A percentile compares a stretch with the other conserved stretches of the same genome.
Conservation (phyloP, 2,797 vertebrate species). For the Labeo calbasu region DNA sequence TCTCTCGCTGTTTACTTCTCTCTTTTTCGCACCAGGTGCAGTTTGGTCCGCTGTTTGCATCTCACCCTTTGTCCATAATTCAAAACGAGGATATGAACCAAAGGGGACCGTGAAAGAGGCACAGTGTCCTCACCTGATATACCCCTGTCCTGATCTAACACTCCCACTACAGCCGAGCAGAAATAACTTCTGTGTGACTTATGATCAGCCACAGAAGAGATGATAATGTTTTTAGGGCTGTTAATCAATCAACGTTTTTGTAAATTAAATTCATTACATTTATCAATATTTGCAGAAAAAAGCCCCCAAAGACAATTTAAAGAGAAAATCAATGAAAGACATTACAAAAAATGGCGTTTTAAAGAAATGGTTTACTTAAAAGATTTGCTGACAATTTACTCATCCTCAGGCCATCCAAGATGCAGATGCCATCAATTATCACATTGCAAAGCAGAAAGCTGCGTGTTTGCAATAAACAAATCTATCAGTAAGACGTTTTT, state of each 20-base stretch:
- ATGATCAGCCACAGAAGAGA: not conserved
- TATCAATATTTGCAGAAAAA: not conserved
- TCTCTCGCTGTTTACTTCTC: slow-evolving; percentile 15
- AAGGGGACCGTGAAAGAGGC: not conserved
- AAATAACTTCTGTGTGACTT: not conserved
- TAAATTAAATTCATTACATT: slow-evolving; percentile 9
- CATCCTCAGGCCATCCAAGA: not conserved
- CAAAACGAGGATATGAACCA: slow-evolving; percentile 6
- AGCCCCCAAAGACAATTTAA: not conserved
- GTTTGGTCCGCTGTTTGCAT: slow-evolving; percentile 19
- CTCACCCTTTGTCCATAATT: slow-evolving; percentile 23
- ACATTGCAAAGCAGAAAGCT: not conserved
- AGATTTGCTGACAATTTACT: not conserved
- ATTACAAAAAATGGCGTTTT: not conserved
- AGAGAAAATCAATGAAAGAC: not conserved
- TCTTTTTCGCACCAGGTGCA: slow-evolving; percentile 38
- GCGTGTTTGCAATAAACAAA: not conserved
- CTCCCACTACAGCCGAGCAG: slow-evolving; percentile 15
- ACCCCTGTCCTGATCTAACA: slow-evolving; percentile 37
- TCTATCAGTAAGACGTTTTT: not conserved
- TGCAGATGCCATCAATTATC: not conserved
- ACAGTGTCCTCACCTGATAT: slow-evolving; percentile 13
- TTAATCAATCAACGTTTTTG: not conserved
- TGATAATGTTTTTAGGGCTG: not conserved
- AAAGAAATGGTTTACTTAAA: not conserved